A percentile compares a stretch with the other conserved stretches of the same genome.
phyloP scores from a whole-genome alignment of 2,888 invertebrate genomes.

The Serrognathus titanus region DNA sequence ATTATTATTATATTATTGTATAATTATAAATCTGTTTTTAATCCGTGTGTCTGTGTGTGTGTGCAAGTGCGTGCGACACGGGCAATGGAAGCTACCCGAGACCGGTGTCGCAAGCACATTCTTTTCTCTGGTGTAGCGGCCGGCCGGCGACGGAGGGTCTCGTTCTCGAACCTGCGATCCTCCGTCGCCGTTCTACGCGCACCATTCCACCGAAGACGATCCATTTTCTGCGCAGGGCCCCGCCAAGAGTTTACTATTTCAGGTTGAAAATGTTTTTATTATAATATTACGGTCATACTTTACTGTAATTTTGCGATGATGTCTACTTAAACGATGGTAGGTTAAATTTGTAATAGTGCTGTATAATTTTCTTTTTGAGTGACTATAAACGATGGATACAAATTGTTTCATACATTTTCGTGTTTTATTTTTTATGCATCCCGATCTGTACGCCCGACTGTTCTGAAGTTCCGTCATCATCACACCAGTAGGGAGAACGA shows the following conservation, averaged over 20 bases:
- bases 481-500: no score
- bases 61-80: constrained; percentile 18
- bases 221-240: constrained; percentile 18
- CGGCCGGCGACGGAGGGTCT: constrained; percentile 19
- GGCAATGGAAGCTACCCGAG: constrained; percentile 7
- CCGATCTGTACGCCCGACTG: constrained; percentile 10
- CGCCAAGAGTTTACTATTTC: constrained; percentile 17
- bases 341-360: constrained; percentile 47
- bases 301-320: constrained; percentile 1
- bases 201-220: constrained; percentile 19
- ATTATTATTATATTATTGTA: constrained; percentile 17
- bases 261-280: constrained; percentile 18
- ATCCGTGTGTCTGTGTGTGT: constrained; percentile 17
- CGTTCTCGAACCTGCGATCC: constrained; percentile 34
- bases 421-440: constrained; percentile 32
- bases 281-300: constrained; percentile 12
- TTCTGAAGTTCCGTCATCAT: neutral
- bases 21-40: constrained; percentile 19
- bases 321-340: constrained; percentile 36
- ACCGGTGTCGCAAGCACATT: constrained; percentile 17
- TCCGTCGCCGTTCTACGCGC: constrained; percentile 40
- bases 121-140: constrained; percentile 13
- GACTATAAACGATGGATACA: constrained; percentile 48
- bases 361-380: constrained; percentile 47
- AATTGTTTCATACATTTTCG: constrained; percentile 43